Evolutionary conservation across 2,797 vertebrate species (phyloP).

Genomic region (Morelia viridis): DNA sequence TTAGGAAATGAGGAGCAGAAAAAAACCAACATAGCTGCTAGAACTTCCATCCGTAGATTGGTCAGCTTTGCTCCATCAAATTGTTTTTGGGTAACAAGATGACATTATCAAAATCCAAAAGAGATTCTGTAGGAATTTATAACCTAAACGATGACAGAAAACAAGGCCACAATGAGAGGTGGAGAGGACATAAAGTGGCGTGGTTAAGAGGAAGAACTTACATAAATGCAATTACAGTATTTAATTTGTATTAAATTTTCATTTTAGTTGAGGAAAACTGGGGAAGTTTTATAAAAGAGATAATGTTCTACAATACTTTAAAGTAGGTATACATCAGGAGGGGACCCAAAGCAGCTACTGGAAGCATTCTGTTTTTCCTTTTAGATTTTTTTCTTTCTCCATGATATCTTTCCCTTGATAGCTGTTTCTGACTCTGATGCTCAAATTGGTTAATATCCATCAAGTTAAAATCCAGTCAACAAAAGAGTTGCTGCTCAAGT

Average conservation of each 20-base stretch:
- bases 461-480: not conserved
- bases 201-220: not conserved
- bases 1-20: not conserved
- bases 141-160: not conserved
- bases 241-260: not conserved
- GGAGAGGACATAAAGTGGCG: not conserved
- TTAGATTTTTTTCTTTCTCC: not conserved
- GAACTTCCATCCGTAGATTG: not conserved
- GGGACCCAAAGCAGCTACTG: not conserved
- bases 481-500: not conserved
- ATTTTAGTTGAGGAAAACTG: not conserved
- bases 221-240: not conserved
- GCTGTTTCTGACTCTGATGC: not conserved
- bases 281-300: not conserved
- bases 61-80: not conserved
- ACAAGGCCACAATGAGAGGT: not conserved
- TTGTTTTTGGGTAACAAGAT: not conserved
- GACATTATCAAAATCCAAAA: not conserved
- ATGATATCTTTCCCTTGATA: not conserved
- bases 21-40: not conserved
- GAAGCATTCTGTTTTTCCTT: not conserved
- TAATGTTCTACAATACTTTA: not conserved
- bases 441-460: not conserved
- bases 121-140: not conserved
- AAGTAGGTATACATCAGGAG: not conserved